Conservation (phyloP, 2,113 vertebrate genomes). For the Spilogale gracilis region DNA sequence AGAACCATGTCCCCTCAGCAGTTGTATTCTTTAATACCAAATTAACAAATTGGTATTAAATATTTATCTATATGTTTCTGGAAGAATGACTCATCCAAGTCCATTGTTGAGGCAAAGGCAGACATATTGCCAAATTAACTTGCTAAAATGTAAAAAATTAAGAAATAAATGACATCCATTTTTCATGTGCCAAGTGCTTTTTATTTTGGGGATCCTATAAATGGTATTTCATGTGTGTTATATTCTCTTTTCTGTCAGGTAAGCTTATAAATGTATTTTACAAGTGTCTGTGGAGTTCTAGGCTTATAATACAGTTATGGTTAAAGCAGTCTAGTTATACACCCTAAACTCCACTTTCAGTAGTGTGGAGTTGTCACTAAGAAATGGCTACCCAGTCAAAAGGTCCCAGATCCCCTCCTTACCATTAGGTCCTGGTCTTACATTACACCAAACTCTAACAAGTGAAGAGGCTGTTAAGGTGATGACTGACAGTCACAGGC, state of each 20-base stretch:
- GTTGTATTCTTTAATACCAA: neutral
- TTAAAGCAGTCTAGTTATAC: neutral
- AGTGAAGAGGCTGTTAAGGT: neutral
- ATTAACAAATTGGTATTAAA: neutral
- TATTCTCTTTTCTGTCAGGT: neutral
- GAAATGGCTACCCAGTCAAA: neutral
- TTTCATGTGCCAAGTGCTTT: neutral
- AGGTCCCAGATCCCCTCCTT: neutral
- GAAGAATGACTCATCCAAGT: neutral
- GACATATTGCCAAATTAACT: neutral
- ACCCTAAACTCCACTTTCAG: neutral
- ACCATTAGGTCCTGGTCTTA: neutral
- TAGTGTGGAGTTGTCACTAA: neutral
- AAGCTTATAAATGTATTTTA: neutral
- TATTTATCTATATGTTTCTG: neutral
- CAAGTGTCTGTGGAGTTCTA: neutral
- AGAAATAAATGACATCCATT: neutral
- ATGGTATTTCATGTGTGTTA: neutral
- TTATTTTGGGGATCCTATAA: neutral
- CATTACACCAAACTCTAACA: neutral
- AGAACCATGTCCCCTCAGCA: neutral
- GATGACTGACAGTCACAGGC: neutral
- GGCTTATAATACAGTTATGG: neutral
- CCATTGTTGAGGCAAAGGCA: neutral
- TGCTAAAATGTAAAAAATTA: neutral